These are phyloP conservation scores for Leucophora obtusa DNA, from an alignment of 2,888 invertebrate species.

Conservation along the genomic window DNA sequence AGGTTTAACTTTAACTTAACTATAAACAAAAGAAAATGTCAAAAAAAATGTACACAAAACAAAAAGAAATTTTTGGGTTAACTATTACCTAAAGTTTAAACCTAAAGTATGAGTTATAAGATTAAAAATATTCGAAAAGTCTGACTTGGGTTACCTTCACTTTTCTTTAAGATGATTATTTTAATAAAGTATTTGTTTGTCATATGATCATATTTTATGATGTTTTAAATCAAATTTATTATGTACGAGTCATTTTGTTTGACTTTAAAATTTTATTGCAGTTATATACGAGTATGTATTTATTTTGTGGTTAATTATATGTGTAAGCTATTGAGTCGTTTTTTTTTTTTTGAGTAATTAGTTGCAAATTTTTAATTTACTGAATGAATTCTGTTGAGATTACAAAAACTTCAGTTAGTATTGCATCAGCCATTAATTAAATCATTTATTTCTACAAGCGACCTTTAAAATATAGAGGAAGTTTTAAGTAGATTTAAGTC, in stretches of 20 bases:
- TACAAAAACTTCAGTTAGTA: slow-evolving; percentile 40
- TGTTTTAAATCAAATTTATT: neutral
- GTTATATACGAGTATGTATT: neutral
- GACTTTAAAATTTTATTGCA: neutral
- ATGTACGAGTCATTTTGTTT: neutral
- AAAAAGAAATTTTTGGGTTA: too few relatives aligned
- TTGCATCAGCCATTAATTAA: slow-evolving; percentile 51
- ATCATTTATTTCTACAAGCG: neutral
- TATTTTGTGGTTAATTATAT: neutral
- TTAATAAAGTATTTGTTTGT: neutral
- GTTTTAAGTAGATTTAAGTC: neutral
- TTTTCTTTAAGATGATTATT: neutral
- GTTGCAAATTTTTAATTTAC: slow-evolving; percentile 28
- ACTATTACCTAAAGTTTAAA: too few relatives aligned
- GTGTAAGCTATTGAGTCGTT: neutral
- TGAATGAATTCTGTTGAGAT: slow-evolving; percentile 34
- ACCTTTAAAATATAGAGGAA: slow-evolving; percentile 1
- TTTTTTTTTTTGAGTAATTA: slow-evolving; percentile 35
- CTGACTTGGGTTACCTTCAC: too few relatives aligned
- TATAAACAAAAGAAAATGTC: too few relatives aligned
- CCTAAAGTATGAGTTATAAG: too few relatives aligned
- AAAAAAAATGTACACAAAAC: too few relatives aligned
- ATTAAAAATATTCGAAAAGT: too few relatives aligned
- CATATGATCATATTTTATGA: neutral
- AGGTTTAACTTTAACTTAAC: too few relatives aligned